Evolutionary conservation across 2,113 vertebrate species (phyloP).

Genomic region (Artemisiospiza belli): DNA sequence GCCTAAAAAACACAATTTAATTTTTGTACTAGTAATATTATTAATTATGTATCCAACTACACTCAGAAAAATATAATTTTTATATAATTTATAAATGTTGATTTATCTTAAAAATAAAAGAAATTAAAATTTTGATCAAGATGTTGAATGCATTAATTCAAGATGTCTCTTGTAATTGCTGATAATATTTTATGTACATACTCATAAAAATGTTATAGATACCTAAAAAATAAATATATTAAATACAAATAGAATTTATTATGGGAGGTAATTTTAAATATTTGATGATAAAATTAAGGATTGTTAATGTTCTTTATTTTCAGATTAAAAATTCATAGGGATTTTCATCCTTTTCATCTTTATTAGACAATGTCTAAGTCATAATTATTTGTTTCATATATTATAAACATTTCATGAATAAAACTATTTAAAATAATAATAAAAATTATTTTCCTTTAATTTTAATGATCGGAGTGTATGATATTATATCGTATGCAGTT

Average conservation of each 20-base stretch:
- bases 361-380: slow-evolving; percentile 61
- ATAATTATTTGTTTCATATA: slow-evolving; percentile 66
- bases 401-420: slow-evolving; percentile 44
- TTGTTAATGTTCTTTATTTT: slow-evolving; percentile 66
- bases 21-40: not conserved
- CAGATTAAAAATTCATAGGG: slow-evolving; percentile 65
- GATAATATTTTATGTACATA: slow-evolving; percentile 30
- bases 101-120: slow-evolving; percentile 55
- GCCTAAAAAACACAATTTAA: not conserved
- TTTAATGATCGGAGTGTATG: not conserved
- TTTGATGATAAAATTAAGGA: slow-evolving; percentile 66
- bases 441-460: not conserved
- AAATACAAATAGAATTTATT: slow-evolving; percentile 52
- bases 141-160: slow-evolving; percentile 20
- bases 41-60: slow-evolving; percentile 2
- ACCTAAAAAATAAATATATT: slow-evolving; percentile 51
- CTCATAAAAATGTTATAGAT: slow-evolving; percentile 48
- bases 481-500: not conserved
- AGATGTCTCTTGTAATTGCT: slow-evolving; percentile 21
- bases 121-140: slow-evolving; percentile 59
- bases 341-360: slow-evolving; percentile 60
- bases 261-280: slow-evolving; percentile 62
- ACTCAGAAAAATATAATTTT: slow-evolving; percentile 31
- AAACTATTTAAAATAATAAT: slow-evolving; percentile 56
- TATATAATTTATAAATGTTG: not conserved